Conservation (phyloP, 2,113 vertebrate species). For the Emydocephalus ijimae region DNA sequence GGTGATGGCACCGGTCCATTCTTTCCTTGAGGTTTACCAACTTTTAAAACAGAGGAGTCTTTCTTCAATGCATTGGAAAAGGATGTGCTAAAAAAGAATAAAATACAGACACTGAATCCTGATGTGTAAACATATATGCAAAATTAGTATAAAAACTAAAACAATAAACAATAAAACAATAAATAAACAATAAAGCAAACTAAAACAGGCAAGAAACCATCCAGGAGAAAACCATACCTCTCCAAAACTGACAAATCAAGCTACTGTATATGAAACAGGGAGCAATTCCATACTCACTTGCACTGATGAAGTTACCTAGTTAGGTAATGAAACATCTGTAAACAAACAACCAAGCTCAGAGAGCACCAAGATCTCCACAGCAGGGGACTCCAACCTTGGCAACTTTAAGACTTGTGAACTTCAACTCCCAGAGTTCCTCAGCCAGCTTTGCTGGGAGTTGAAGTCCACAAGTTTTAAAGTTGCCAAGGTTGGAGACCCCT, state of each 20-base stretch:
- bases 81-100: constrained; percentile 52
- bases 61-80: constrained; percentile 67
- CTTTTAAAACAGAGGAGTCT: constrained; percentile 57
- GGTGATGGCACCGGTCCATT: constrained; percentile 56
- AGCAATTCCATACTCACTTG: neutral
- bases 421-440: too few relatives aligned
- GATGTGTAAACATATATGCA: neutral
- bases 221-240: neutral
- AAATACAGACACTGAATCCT: constrained; percentile 7
- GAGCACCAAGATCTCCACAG: neutral
- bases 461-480: too few relatives aligned
- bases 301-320: neutral
- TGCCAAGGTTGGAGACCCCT: too few relatives aligned
- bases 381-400: too few relatives aligned
- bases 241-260: neutral
- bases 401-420: too few relatives aligned
- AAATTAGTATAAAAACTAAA: neutral
- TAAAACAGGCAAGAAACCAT: neutral
- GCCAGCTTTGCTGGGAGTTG: too few relatives aligned
- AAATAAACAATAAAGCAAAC: neutral
- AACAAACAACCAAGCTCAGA: neutral
- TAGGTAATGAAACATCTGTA: neutral
- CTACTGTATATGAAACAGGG: neutral
- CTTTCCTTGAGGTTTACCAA: constrained; percentile 63
- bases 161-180: neutral